A percentile compares a stretch with the other conserved stretches of the same genome.
Conservation (phyloP, 2,113 vertebrate genomes). For the Serilophus lunatus region DNA sequence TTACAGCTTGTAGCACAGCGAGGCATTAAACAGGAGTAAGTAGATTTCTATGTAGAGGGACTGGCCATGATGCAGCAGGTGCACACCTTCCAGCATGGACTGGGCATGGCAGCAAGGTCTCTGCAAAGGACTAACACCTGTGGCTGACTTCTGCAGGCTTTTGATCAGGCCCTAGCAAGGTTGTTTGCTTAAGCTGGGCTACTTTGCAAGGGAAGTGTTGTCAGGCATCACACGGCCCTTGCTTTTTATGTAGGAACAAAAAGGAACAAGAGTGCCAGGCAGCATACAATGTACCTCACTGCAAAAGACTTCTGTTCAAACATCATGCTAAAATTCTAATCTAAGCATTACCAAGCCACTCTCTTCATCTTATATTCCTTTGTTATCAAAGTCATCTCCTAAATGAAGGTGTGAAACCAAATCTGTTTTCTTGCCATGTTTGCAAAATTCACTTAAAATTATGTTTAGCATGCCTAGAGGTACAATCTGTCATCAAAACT, state of each 20-base stretch:
- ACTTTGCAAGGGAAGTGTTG: not conserved
- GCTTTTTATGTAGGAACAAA: not conserved
- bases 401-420: not conserved
- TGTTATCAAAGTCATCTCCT: not conserved
- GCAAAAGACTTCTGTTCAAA: not conserved
- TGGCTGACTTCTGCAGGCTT: not conserved
- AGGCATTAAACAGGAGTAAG: not conserved
- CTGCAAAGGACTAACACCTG: not conserved
- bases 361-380: conserved; percentile 12
- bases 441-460: not conserved
- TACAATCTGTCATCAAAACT: not conserved
- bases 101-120: not conserved
- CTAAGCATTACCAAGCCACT: not conserved
- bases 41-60: not conserved
- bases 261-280: not conserved
- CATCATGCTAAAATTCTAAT: not conserved
- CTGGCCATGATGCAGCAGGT: not conserved
- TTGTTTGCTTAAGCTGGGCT: not conserved
- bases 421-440: not conserved
- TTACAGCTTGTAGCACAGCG: not conserved
- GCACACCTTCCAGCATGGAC: not conserved
- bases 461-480: not conserved
- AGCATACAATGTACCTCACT: not conserved
- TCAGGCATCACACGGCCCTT: not conserved
- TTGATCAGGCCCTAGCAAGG: not conserved